Percentiles rank a stretch among this genome's conserved stretches.
These are phyloP conservation scores for Hydropsyche betteni DNA, from an alignment of 2,888 invertebrate genomes.

Conservation along the genomic window DNA sequence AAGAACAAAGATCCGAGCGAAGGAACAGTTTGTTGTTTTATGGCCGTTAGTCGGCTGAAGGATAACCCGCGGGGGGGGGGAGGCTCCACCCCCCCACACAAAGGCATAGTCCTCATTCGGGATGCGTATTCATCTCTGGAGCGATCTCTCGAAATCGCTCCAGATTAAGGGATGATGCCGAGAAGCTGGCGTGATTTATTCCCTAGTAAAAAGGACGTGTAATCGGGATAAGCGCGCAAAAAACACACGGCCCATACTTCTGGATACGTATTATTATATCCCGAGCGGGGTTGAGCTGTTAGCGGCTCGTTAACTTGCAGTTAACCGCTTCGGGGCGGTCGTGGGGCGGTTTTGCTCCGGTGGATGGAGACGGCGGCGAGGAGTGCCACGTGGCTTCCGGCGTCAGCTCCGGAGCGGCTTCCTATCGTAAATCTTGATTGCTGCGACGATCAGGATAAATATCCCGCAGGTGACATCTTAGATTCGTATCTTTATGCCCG, in stretches of 20 bases:
- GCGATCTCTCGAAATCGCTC: conserved; percentile 44
- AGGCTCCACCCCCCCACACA: no score
- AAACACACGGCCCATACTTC: no score
- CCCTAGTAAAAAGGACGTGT: conserved; percentile 11
- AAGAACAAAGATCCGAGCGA: no score
- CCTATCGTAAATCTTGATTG: conserved; percentile 28
- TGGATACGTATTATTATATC: background rate
- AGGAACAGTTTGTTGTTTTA: no score
- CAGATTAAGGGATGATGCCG: conserved; percentile 43
- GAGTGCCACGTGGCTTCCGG: conserved; percentile 15
- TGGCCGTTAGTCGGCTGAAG: no score
- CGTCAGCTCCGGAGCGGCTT: background rate
- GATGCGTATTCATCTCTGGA: conserved; percentile 44
- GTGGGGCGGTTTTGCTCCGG: background rate
- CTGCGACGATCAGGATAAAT: conserved; percentile 25
- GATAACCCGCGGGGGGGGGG: no score
- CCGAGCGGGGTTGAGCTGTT: background rate
- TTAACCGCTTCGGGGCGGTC: background rate
- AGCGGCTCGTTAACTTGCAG: conserved; percentile 28
- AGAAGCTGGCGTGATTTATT: conserved; percentile 43
- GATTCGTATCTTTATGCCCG: no score
- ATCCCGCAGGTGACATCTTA: conserved; percentile 7
- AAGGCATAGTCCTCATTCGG: conserved; percentile 37
- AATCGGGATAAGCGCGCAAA: background rate
- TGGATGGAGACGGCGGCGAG: background rate